A percentile compares a stretch with the other conserved stretches of the same genome.
These are phyloP conservation scores for Lates japonicus DNA, from an alignment of 2,797 vertebrate species.

Conservation along the genomic window DNA sequence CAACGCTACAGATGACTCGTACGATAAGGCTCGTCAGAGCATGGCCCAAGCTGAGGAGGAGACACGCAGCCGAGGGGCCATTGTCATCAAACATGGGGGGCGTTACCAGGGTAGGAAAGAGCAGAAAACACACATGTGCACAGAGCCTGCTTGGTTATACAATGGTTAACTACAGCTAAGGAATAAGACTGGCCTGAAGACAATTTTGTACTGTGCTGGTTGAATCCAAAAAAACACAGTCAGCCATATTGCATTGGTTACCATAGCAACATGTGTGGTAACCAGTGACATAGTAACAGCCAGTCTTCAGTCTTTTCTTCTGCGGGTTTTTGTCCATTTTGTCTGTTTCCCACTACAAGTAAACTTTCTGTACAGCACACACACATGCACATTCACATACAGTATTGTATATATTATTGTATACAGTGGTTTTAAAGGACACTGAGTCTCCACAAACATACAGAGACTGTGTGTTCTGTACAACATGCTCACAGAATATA, in stretches of 20 bases:
- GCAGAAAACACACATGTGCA: not conserved
- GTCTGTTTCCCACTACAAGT: not conserved
- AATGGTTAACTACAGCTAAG: constrained; percentile 36
- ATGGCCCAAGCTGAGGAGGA: constrained; percentile 95
- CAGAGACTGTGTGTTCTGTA: not conserved
- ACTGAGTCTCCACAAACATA: not conserved
- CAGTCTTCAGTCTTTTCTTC: constrained; percentile 20
- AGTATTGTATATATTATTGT: not conserved
- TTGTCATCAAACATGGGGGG: constrained; percentile 93
- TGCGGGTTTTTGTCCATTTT: constrained; percentile 23
- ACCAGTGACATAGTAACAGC: constrained; percentile 51
- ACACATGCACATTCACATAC: not conserved
- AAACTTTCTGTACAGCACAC: constrained; percentile 11
- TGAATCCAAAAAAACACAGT: constrained; percentile 32
- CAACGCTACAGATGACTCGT: constrained; percentile 94
- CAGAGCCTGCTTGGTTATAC: constrained; percentile 34
- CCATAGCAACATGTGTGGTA: constrained; percentile 60
- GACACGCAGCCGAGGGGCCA: constrained; percentile 91
- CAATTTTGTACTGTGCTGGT: constrained; percentile 54
- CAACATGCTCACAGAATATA: not conserved
- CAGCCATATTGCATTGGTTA: constrained; percentile 65
- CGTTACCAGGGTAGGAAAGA: constrained; percentile 87
- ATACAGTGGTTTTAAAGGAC: not conserved
- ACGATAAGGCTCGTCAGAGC: constrained; percentile 93
- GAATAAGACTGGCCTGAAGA: constrained; percentile 54